phyloP scores from a whole-genome alignment of 2,113 vertebrate species.

The Aphelocoma coerulescens region DNA sequence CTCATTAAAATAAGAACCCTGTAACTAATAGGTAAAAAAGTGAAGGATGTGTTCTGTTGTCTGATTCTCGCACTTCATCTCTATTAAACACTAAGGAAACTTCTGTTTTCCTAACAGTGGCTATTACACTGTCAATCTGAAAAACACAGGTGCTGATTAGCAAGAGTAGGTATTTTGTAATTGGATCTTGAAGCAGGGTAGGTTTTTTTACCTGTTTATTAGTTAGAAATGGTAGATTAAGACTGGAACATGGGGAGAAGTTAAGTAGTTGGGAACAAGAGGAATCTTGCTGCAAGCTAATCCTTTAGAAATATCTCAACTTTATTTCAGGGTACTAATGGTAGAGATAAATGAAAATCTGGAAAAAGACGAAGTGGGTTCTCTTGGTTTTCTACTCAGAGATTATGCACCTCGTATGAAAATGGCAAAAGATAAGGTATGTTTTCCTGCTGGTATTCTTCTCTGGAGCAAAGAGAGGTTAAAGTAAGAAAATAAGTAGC shows the following conservation, averaged over 20 bases:
- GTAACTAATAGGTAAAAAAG: background rate
- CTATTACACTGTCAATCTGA: background rate
- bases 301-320: background rate
- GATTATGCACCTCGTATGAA: constrained; percentile 68
- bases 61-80: background rate
- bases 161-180: background rate
- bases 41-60: background rate
- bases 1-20: background rate
- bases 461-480: background rate
- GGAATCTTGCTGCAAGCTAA: constrained; percentile 10
- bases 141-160: background rate
- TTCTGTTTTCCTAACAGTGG: background rate
- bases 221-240: background rate
- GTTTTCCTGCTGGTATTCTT: background rate
- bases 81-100: background rate
- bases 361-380: constrained; percentile 75
- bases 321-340: constrained; percentile 83
- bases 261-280: background rate
- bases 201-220: background rate
- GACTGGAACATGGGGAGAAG: background rate
- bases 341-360: constrained; percentile 82
- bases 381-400: constrained; percentile 80
- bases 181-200: background rate
- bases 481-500: background rate
- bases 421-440: constrained; percentile 77